Evolutionary conservation across 2,888 invertebrate genomes (phyloP).

Genomic region (Rhynchonema sp.): DNA sequence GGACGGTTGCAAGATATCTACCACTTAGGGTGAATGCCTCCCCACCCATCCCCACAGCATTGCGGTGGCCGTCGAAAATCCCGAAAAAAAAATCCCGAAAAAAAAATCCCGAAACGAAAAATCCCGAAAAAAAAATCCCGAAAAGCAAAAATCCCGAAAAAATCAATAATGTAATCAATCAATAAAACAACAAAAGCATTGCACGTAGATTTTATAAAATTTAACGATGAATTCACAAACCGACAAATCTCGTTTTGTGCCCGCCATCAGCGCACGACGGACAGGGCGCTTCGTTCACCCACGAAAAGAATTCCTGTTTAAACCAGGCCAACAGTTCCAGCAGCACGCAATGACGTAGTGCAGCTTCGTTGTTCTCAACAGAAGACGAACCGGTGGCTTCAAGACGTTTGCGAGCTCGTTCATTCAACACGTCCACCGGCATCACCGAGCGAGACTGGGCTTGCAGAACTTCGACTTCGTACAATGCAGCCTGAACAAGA

Average conservation of each 20-base stretch:
- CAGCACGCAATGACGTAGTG: constrained; percentile 52
- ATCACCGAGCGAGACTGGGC: background rate
- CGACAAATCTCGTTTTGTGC: constrained; percentile 21
- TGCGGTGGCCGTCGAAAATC: too few species aligned
- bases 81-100: too few species aligned
- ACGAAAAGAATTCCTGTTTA: constrained; percentile 69
- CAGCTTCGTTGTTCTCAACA: background rate
- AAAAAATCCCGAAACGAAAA: too few species aligned
- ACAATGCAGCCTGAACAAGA: background rate
- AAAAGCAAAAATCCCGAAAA: too few species aligned
- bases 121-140: too few species aligned
- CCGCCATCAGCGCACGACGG: constrained; percentile 44
- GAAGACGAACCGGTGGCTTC: background rate
- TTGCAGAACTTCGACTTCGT: background rate
- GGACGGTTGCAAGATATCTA: too few species aligned
- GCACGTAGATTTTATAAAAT: too few species aligned
- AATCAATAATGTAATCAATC: too few species aligned
- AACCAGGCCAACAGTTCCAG: constrained; percentile 72
- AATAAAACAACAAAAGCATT: too few species aligned
- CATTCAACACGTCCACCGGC: background rate
- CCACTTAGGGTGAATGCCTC: too few species aligned
- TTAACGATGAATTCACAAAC: background rate
- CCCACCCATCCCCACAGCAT: too few species aligned
- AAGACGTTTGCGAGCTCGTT: background rate
- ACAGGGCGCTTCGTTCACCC: constrained; percentile 60